Percentiles rank a stretch among this genome's conserved stretches.
Conservation (phyloP, 2,888 invertebrate genomes). For the Chloroclystis v-ata region DNA sequence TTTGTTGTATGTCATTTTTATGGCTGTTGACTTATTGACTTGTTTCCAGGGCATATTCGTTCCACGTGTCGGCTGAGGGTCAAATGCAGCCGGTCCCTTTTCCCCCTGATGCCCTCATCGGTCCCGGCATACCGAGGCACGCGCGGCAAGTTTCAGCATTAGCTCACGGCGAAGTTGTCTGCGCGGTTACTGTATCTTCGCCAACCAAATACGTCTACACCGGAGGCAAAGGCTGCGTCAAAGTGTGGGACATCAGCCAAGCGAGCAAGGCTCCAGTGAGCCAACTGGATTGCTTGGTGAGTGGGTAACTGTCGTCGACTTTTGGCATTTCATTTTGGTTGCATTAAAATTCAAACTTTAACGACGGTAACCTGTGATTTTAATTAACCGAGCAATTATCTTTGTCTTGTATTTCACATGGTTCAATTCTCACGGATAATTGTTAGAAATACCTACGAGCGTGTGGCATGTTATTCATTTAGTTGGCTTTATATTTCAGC, state of each 20-base stretch:
- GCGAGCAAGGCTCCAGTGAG: constrained; percentile 93
- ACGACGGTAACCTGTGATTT: not conserved
- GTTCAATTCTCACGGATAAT: not conserved
- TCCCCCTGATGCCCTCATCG: constrained; percentile 94
- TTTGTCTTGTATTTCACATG: not conserved
- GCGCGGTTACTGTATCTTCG: constrained; percentile 97
- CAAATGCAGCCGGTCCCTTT: constrained; percentile 96
- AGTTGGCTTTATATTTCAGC: constrained; percentile 70
- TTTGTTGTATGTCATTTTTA: not conserved
- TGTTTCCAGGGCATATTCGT: constrained; percentile 89
- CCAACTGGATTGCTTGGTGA: constrained; percentile 93
- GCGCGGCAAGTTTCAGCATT: constrained; percentile 95
- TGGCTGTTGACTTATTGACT: constrained; percentile 11
- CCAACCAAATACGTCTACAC: constrained; percentile 96
- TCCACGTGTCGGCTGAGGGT: constrained; percentile 93
- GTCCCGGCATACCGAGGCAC: constrained; percentile 94
- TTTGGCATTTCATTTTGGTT: constrained; percentile 31
- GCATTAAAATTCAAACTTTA: constrained; percentile 9
- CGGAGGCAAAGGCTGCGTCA: constrained; percentile 97
- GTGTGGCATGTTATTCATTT: not conserved
- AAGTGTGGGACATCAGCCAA: constrained; percentile 97
- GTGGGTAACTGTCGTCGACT: constrained; percentile 73
- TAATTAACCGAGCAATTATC: not conserved
- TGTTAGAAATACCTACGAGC: not conserved
- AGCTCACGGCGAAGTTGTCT: constrained; percentile 97